Evolutionary conservation across 92 coral and sea anemone species (phyloP), one percentile per base, ranked within the genome.

Genomic region (Epizoanthus scotinus): DNA sequence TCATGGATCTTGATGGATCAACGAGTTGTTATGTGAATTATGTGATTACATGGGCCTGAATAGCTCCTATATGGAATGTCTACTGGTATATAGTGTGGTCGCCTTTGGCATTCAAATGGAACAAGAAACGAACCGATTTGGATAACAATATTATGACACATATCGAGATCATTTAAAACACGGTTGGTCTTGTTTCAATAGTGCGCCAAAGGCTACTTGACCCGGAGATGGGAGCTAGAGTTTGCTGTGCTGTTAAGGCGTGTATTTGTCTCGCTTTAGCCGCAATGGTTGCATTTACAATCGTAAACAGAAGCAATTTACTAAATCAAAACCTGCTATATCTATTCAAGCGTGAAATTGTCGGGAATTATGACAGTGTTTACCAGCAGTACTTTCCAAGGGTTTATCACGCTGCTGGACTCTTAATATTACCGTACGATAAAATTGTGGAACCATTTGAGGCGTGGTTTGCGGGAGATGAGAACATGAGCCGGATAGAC

Each of bases 401-500:
- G 44, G 58, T 80, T 22, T 95, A 95, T 77, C 99, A 95, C 83
- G 92, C 96, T 1, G 85, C 98, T 15, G 99, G 99, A n/a, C 55
- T 93, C 15, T 81, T 95, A 0, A 85, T 89, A 17, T 84, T 95
- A 57, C 99, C 99, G 5, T 95, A 82, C 78, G 99, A 95, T 67
- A 91, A 86, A 53, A 95, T 95, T 50, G 92, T 85, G 25, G 99
- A 95, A 65, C 99, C 99, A 19, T 95, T 95, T 31, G 99, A 95
- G 82, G 96, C 94, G 25, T 95, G 99, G 99, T 95, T 89, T 70
- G 99, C 99, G 0, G 99, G 99, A 34, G 95, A 93, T 31, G 25
- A 82, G 25, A 87, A 93, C 73, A 93, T 87, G 98, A 95, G 99
- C 77, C 74, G 99, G 73, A 95, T 93, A 6, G 99, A 95, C 67